Base-by-base conservation (phyloP, 1,140 invertebrate genomes). In the Drosophila chauvacae region DNA sequence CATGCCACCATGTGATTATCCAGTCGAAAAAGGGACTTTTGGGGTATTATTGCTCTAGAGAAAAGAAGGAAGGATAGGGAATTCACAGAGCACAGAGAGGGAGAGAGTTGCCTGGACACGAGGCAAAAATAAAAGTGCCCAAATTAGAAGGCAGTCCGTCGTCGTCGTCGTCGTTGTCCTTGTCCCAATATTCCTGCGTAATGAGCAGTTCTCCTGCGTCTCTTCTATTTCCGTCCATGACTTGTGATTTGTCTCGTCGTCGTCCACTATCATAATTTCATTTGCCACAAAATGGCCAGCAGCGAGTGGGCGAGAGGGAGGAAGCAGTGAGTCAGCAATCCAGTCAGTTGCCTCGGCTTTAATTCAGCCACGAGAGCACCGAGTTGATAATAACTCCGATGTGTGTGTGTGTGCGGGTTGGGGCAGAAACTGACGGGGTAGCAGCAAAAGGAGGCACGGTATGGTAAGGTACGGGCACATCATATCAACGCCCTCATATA, bases 401-500 rank as follows among this genome's bases (percentile, higher is more conserved):
- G 13, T 18, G 33, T 53, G 30, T 30, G 7, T 9, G 50, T 13
- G 45, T 50, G 51, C 51, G 13, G 33, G 51, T 37, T 16, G 51
- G 33, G 20, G n/a, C n/a, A 28, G 16, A 30, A 39, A 11, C 13
- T 13, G 60, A 48, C 16, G 50, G 28, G 50, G 28, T 7, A 16
- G 20, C 23, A 14, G 10, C n/a, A n/a, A 28, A 42, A 13, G 30
- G 30, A 16, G 23, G 47, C 18, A 44, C 18, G 18, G 26, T 11
- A 13, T n/a, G 13, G 37, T 2, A 18, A 30, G 7, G 47, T 50
- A 50, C 26, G 47, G 48, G 48, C 48, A 33, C 55, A 59, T 53
- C 62, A 59, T 81, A 82, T 82, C 75, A 79, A 83, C 63, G 75
- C 80, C 80, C 80, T 75, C 80, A 83, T 82, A 68, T 68, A 68